Percentiles rank a stretch among this genome's conserved stretches.
Evolutionary conservation across 2,797 vertebrate genomes (phyloP).

Genomic region (Hippocampus kuda): DNA sequence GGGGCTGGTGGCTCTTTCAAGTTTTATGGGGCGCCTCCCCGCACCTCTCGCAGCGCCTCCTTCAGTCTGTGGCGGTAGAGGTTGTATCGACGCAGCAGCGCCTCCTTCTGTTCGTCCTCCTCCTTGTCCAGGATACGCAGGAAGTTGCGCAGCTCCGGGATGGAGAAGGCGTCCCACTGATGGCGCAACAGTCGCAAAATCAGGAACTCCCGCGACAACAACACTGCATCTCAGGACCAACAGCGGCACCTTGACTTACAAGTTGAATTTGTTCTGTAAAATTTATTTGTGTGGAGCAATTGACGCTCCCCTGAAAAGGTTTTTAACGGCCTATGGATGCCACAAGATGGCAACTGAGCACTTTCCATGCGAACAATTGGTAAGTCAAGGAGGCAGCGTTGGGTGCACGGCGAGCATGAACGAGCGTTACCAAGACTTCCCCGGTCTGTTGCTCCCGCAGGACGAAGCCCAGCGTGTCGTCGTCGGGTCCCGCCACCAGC

Average conservation of each 20-base stretch:
- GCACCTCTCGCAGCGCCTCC: constrained; percentile 70
- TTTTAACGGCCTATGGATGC: background rate
- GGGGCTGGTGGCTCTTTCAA: background rate
- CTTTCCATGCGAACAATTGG: too few species aligned
- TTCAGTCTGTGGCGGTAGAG: constrained; percentile 81
- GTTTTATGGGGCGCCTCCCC: constrained; percentile 46
- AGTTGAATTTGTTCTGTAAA: background rate
- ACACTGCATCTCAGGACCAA: background rate
- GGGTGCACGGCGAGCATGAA: background rate
- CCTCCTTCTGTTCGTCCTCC: constrained; percentile 78
- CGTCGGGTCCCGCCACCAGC: constrained; percentile 81
- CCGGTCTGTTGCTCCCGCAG: constrained; percentile 91
- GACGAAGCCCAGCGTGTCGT: constrained; percentile 84
- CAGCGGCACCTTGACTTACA: background rate
- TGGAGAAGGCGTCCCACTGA: constrained; percentile 96
- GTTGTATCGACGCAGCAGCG: constrained; percentile 72
- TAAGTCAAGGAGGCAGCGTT: too few species aligned
- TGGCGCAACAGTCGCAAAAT: background rate
- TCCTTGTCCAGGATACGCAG: constrained; percentile 90
- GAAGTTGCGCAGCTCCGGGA: constrained; percentile 93
- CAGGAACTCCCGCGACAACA: background rate
- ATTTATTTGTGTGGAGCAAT: background rate
- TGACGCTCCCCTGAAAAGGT: background rate
- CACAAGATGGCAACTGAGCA: background rate
- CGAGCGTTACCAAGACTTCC: constrained; percentile 75